Base-by-base conservation (phyloP, 2,113 vertebrate genomes). In the Cairina moschata region DNA sequence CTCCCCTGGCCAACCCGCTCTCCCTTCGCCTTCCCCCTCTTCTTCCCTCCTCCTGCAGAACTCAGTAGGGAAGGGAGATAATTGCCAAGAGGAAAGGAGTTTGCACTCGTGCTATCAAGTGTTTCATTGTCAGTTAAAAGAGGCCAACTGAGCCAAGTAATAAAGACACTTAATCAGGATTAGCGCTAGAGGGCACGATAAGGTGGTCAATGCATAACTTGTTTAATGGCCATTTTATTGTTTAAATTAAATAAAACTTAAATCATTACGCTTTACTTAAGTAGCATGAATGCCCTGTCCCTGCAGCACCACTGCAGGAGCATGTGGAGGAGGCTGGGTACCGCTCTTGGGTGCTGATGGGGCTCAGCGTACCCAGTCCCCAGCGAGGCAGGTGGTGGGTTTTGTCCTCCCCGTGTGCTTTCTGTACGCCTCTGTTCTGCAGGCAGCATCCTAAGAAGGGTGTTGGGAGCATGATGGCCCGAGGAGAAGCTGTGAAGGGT, bases 161-260 rank as follows among this genome's bases (percentile, higher is more conserved):
- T 96, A 96, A 97, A 96, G 93, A 86, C 83, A 92, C 92, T 96
- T 96, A 94, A 95, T 95, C 93, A 94, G 88, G 89, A 91, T 90
- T 95, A 91, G 94, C 48, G 8, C 91, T 93, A 91, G 94, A 96
- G 91, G 95, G 93, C 94, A 96, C 15, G 83, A 82, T 95, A 65
- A 95, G 91, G 95, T 92, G 95, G 94, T 94, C 97, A 93, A 94
- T 90, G 94, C 91, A 82, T 94, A 95, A 91, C 91, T 93, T 91
- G 76, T 87, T 97, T 97, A 96, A 97, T 93, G 90, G 89, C 89
- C 77, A 82, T 94, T 93, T 93, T 94, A 96, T 94, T 91, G 87
- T 96, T 96, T 84, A 91, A 96, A 96, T 97, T 97, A 97, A 97
- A 97, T 97, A 88, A 95, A 95, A 97, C 84, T 89, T 94, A 93